Evolutionary conservation across 1,140 invertebrate species (phyloP), one percentile per base, ranked within the genome.

Genomic region (Conopomorpha cramerella): DNA sequence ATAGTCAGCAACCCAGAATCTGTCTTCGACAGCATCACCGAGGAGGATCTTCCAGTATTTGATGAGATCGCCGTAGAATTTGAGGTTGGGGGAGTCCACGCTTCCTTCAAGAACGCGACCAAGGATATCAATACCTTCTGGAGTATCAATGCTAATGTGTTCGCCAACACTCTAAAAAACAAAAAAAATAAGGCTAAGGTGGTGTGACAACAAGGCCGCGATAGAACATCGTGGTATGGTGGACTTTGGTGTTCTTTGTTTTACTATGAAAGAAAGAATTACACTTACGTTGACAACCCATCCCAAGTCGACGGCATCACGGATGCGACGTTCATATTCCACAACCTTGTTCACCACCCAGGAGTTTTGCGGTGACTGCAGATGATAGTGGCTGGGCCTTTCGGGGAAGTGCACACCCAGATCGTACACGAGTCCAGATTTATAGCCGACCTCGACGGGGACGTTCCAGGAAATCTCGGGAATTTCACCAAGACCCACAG

Each of bases 51-150:
- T 83, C 49, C 79, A 81, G 25, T 79, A 77, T 38, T 66, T 71
- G 36, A 80, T 70, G 26, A 84, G 53, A 43, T 78, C 79, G 47
- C 84, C 85, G 49, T 88, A 89, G 52, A 80, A 89, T 26, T 72
- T 61, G 3, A 49, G 50, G 61, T 90, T 86, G 27, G 78, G 79
- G n/a, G 83, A 85, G 37, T 89, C 84, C 1, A 64, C 71, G 49
- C 87, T 88, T 8, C 80, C 80, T 78, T 90, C 85, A 32, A 90
- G 81, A 1, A 89, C 45, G 45, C 84, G 83, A 15, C 82, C 86
- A n/a, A 91, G 66, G 30, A 81, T 65, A 41, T 86, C 79, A 39
- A 87, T 60, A 16, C 77, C 68, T 12, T 83, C 74, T 3, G 77
- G 62, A 6, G 62, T 68, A 44, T 73, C 68, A 7, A 88, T 54